phyloP scores from a whole-genome alignment of 1,140 invertebrate species.

The Phymastichus coffea region DNA sequence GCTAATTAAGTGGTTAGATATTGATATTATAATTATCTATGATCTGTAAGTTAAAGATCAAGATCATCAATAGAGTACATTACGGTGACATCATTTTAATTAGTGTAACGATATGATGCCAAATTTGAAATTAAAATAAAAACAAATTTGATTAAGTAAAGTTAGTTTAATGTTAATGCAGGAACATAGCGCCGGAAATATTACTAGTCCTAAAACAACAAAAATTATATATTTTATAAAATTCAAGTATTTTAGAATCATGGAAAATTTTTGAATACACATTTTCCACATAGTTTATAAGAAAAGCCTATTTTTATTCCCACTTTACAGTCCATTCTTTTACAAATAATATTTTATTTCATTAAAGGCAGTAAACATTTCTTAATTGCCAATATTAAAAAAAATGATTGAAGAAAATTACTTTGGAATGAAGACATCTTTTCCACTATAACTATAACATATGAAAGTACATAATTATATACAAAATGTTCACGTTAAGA shows the following conservation, averaged over 20 bases:
- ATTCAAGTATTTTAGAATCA: background rate
- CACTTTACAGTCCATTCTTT: background rate
- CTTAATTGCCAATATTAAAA: background rate
- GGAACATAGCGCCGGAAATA: background rate
- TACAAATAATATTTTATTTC: constrained; percentile 5
- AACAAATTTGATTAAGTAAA: constrained; percentile 1
- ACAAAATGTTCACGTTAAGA: background rate
- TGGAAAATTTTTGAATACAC: background rate
- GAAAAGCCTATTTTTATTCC: constrained; percentile 6
- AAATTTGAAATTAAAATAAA: background rate
- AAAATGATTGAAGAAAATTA: background rate
- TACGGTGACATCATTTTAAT: background rate
- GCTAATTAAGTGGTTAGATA: too few species aligned
- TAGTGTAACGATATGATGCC: background rate
- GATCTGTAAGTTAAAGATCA: background rate
- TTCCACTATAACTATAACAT: background rate
- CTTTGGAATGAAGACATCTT: constrained; percentile 6
- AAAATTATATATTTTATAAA: background rate
- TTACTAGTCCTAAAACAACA: constrained; percentile 8
- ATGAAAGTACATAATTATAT: background rate
- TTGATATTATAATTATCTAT: too few species aligned
- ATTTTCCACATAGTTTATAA: background rate
- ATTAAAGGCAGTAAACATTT: constrained; percentile 11
- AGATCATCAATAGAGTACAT: background rate
- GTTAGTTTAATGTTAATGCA: constrained; percentile 4